phyloP scores from a whole-genome alignment of 1,140 invertebrate species.

The Bactericera cockerelli region DNA sequence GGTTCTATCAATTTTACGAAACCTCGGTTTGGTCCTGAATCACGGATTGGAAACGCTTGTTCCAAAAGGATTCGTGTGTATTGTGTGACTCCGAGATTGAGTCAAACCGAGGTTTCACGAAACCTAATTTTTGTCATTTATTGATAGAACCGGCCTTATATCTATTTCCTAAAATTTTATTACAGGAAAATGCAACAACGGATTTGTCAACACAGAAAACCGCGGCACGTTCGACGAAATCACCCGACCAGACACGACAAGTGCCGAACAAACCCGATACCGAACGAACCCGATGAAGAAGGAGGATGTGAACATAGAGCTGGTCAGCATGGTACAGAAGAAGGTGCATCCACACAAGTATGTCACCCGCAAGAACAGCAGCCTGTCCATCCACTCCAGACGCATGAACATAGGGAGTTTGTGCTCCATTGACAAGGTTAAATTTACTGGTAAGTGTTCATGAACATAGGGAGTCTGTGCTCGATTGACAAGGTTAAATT shows the following conservation, averaged over 20 bases:
- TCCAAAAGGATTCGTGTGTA: too few species aligned
- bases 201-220: not conserved
- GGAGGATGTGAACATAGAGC: not conserved
- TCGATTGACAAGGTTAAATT: too few species aligned
- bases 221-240: too few species aligned
- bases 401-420: not conserved
- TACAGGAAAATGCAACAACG: slow-evolving; percentile 2
- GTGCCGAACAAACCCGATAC: not conserved
- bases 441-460: slow-evolving; percentile 1
- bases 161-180: too few species aligned
- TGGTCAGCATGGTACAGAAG: not conserved
- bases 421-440: not conserved
- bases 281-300: not conserved
- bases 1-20: too few species aligned
- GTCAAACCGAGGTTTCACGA: too few species aligned
- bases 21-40: too few species aligned
- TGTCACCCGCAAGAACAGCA: not conserved
- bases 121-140: too few species aligned
- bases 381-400: not conserved
- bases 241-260: not conserved
- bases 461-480: too few species aligned
- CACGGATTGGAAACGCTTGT: too few species aligned
- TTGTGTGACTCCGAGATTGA: too few species aligned
- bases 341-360: not conserved
- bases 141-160: too few species aligned